A percentile compares a stretch with the other conserved stretches of the same genome.
Conservation (phyloP, 2,797 vertebrate species). For the Phataginus tricuspis region DNA sequence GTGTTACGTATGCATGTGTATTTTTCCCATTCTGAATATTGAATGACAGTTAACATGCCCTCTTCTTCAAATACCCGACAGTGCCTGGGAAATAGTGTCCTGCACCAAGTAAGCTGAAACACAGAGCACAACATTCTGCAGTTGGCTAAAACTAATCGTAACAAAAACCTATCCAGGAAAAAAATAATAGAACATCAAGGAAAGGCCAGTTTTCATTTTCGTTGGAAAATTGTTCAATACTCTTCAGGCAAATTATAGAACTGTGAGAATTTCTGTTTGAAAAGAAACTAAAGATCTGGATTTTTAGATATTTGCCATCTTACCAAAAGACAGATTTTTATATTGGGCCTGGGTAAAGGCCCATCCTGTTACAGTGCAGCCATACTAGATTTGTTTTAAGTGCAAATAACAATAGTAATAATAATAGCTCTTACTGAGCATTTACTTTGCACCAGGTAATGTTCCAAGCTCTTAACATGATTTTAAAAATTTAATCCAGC, state of each 20-base stretch:
- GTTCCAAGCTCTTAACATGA: background rate
- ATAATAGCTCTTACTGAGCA: background rate
- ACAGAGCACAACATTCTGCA: background rate
- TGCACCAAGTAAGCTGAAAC: background rate
- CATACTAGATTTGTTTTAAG: background rate
- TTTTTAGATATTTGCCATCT: constrained; percentile 17
- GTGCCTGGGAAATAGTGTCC: background rate
- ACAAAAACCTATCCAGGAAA: background rate
- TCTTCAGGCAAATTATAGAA: constrained; percentile 7
- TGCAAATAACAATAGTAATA: background rate
- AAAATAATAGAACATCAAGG: background rate
- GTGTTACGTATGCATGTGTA: background rate
- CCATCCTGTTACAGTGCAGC: too few species aligned
- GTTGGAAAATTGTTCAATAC: background rate
- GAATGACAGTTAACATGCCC: background rate
- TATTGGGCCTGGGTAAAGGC: background rate
- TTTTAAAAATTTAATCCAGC: background rate
- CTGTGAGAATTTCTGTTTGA: background rate
- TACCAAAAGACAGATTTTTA: background rate
- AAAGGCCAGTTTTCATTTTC: background rate
- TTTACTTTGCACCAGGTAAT: background rate
- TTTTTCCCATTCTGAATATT: background rate
- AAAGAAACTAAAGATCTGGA: background rate
- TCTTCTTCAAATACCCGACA: background rate
- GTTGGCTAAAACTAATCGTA: background rate